These are phyloP conservation scores for Crotalus tigris DNA, from an alignment of 2,113 vertebrate species.

Conservation along the genomic window DNA sequence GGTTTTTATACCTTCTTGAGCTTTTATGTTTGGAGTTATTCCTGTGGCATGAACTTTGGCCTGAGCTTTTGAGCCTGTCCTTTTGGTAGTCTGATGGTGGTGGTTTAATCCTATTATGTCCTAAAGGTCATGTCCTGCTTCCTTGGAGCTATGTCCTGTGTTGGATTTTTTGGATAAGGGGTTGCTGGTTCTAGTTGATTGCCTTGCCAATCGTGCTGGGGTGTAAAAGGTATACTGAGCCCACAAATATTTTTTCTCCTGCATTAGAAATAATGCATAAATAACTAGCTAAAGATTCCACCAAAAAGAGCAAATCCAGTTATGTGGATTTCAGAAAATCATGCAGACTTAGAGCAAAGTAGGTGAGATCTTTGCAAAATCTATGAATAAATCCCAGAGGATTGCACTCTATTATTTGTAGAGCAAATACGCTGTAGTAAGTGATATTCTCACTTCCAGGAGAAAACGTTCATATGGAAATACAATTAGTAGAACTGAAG, in stretches of 20 bases:
- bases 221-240: neutral
- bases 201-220: neutral
- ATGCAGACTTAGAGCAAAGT: neutral
- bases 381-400: neutral
- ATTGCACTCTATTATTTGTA: neutral
- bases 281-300: neutral
- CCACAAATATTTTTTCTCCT: neutral
- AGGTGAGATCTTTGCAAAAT: constrained; percentile 1
- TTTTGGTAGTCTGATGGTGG: no score
- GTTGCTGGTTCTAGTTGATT: neutral
- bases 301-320: neutral
- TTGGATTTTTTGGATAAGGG: no score
- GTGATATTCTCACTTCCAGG: neutral
- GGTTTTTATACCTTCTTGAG: no score
- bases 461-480: constrained; percentile 4
- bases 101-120: no score
- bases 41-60: no score
- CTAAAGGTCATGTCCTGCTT: no score
- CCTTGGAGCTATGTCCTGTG: no score
- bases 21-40: no score
- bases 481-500: neutral
- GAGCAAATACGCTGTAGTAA: neutral
- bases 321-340: neutral
- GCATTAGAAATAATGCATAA: neutral
- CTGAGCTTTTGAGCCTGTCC: no score